These are phyloP conservation scores for Drosophila basisetae DNA, from an alignment of 2,888 invertebrate species.

Conservation along the genomic window DNA sequence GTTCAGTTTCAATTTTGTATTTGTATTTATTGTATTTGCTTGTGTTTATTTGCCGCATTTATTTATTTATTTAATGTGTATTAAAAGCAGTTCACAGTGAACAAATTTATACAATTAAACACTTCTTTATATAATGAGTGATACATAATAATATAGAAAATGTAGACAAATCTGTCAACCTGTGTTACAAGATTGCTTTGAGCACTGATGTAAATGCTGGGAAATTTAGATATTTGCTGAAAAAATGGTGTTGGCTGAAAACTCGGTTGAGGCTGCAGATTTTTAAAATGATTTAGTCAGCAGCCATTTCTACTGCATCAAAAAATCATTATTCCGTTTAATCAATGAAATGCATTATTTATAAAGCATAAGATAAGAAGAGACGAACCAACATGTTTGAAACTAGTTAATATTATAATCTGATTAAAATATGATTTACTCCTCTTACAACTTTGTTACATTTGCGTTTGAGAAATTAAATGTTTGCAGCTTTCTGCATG, in stretches of 20 bases:
- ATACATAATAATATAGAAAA: background rate
- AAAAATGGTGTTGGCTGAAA: background rate
- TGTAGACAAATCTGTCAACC: background rate
- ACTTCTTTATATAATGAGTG: background rate
- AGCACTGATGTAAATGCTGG: background rate
- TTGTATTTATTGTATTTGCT: background rate
- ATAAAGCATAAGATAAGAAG: background rate
- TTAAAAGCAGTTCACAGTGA: background rate
- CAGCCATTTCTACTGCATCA: background rate
- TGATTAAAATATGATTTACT: constrained; percentile 1
- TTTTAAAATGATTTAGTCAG: background rate
- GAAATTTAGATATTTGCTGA: background rate
- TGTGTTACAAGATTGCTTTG: background rate
- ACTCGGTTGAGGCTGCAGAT: background rate
- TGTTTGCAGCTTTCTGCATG: constrained; percentile 3
- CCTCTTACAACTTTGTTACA: constrained; percentile 1
- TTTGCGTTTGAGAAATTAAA: constrained; percentile 22
- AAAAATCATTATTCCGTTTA: background rate
- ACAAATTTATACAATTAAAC: background rate
- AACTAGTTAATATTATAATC: constrained; percentile 1
- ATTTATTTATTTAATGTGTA: background rate
- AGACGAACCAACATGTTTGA: background rate
- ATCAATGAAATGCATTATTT: background rate
- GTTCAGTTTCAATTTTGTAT: background rate
- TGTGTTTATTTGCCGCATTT: background rate